Evolutionary conservation across 2,888 invertebrate genomes (phyloP), one percentile per base, ranked within the genome.

Genomic region (Allolobophora icterica): DNA sequence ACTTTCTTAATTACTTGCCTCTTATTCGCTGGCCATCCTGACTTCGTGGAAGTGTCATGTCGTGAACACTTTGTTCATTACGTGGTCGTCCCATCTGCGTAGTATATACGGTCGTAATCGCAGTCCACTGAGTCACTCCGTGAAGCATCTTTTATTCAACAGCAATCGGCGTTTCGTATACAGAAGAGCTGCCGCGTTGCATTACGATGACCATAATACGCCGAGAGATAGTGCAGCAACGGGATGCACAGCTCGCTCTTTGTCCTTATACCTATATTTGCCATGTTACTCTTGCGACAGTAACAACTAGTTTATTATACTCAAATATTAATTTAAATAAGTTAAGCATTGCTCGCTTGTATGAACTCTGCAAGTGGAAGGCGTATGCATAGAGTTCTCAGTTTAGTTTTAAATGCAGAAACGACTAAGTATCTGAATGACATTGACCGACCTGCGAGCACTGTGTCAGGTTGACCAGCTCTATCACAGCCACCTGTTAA

Each of bases 141-240:
- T 71, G 71, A 30, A n/a, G 71, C 71, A 71, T 71, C 71, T 71
- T 71, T 71, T 71, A 71, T 71, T 71, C 71, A 71, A n/a, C 71
- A 71, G 71, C 71, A 71, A 71, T 71, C 71, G n/a, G 30, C 11
- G 71, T n/a, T 71, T n/a, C 71, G 71, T 71, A 71, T n/a, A 71
- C 71, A n/a, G 30, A 8, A n/a, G 30, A 71, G 71, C 71, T 5
- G n/a, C 71, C 71, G 1, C 52, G n/a, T n/a, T 52, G 52, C 24
- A 52, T 52, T 52, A 24, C 24, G 21, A 52, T 24, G 52, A 24
- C 52, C 52, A 24, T 52, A 21, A 52, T 52, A 1, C 52, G 52
- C 24, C 52, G 52, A 17, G 52, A 52, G 52, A 42, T 24, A 71
- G 17, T n/a, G 30, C 71, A 71, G 71, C 30, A 71, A n/a, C 8